Percentiles rank a stretch among this genome's conserved stretches.
Evolutionary conservation across 2,113 vertebrate genomes (phyloP).

Genomic region (Pteruthius melanotis): DNA sequence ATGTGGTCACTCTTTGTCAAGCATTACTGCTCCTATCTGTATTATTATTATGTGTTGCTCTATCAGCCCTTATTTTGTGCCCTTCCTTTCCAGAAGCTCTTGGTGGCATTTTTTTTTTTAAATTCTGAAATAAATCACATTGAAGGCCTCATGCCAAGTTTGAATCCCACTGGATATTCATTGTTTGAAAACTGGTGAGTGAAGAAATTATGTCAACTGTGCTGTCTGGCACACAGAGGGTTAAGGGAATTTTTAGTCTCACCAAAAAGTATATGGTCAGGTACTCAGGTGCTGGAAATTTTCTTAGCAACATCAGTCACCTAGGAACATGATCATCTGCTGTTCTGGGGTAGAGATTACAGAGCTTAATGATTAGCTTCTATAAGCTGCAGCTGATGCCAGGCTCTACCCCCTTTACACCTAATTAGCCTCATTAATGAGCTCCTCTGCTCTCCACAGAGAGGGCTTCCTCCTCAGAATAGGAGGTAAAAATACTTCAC

Average conservation of each 20-base stretch:
- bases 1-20: neutral
- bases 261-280: slow-evolving; percentile 68
- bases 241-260: slow-evolving; percentile 63
- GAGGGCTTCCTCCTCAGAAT: slow-evolving; percentile 82
- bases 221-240: slow-evolving; percentile 4
- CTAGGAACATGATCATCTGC: slow-evolving; percentile 85
- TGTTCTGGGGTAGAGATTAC: slow-evolving; percentile 88
- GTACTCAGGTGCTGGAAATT: slow-evolving; percentile 79
- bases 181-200: neutral
- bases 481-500: slow-evolving; percentile 83
- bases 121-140: neutral
- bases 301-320: slow-evolving; percentile 67
- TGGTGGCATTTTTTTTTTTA: neutral
- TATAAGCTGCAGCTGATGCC: slow-evolving; percentile 92
- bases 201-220: neutral
- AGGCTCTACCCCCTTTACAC: slow-evolving; percentile 90
- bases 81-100: neutral
- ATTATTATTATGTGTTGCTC: neutral
- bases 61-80: neutral
- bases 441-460: slow-evolving; percentile 84
- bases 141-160: neutral
- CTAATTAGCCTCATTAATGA: slow-evolving; percentile 97
- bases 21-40: neutral
- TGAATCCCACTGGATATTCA: neutral
- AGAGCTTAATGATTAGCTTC: slow-evolving; percentile 90